Percentiles rank a stretch among this genome's conserved stretches.
phyloP scores from a whole-genome alignment of 2,888 invertebrate species.

The Dasypolia templi region DNA sequence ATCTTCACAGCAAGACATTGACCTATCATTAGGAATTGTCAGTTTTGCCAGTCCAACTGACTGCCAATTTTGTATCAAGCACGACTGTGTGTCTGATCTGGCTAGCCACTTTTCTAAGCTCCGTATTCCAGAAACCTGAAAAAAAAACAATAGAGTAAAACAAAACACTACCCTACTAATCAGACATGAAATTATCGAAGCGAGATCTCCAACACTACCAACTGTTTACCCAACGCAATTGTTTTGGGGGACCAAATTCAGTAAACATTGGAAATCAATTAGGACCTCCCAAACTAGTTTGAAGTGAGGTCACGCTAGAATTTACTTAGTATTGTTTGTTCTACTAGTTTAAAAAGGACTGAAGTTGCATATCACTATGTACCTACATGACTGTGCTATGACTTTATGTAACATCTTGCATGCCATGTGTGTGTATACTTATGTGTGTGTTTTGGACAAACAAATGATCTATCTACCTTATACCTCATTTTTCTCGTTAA shows the following conservation, averaged over 20 bases:
- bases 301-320: conserved; percentile 57
- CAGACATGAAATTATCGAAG: conserved; percentile 37
- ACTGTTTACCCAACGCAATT: conserved; percentile 59
- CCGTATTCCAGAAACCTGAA: background rate
- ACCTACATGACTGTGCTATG: too few species aligned
- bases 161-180: conserved; percentile 20
- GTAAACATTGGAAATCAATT: conserved; percentile 74
- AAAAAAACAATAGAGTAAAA: conserved; percentile 5
- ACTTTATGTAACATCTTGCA: too few species aligned
- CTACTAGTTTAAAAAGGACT: conserved; percentile 40
- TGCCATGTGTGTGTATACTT: too few species aligned
- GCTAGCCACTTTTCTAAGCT: background rate
- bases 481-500: background rate
- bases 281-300: conserved; percentile 59
- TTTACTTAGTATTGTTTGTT: conserved; percentile 59
- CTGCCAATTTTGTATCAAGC: background rate
- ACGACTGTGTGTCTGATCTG: background rate
- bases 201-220: conserved; percentile 46
- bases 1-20: too few species aligned
- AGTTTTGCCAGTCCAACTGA: background rate
- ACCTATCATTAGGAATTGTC: background rate
- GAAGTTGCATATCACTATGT: conserved; percentile 5
- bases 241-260: conserved; percentile 60
- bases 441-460: too few species aligned
- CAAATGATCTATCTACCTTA: too few species aligned